phyloP scores from a whole-genome alignment of 2,888 invertebrate species.

The Pristionchus mayeri region DNA sequence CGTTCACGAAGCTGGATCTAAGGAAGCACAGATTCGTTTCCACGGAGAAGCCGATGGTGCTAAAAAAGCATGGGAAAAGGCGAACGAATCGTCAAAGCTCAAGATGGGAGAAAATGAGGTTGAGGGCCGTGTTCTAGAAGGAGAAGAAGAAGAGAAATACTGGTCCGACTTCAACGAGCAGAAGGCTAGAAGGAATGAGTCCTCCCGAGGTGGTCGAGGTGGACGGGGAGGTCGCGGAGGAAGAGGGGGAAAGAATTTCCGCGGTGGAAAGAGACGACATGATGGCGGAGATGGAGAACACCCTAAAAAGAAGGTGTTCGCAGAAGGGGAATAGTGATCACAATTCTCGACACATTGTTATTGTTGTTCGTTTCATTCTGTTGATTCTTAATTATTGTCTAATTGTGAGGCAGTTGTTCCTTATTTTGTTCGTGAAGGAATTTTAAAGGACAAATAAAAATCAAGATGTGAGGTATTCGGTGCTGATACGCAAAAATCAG shows the following conservation, averaged over 20 bases:
- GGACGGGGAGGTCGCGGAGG: conserved; percentile 51
- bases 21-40: conserved; percentile 61
- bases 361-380: no score
- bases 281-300: conserved; percentile 44
- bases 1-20: conserved; percentile 58
- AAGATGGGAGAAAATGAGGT: conserved; percentile 61
- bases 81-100: conserved; percentile 69
- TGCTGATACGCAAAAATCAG: no score
- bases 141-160: conserved; percentile 74
- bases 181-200: conserved; percentile 57
- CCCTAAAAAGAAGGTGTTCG: conserved; percentile 43
- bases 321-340: conserved; percentile 1
- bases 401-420: no score
- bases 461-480: no score
- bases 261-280: conserved; percentile 10
- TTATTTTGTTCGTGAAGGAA: no score
- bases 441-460: no score
- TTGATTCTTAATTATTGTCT: no score
- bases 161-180: conserved; percentile 72
- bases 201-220: conserved; percentile 53
- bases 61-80: conserved; percentile 69
- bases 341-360: no score
- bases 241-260: conserved; percentile 47
- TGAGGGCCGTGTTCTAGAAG: conserved; percentile 62
- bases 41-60: conserved; percentile 62